Conservation (phyloP, 2,888 invertebrate genomes). For the Ormyrus nitidulus region DNA sequence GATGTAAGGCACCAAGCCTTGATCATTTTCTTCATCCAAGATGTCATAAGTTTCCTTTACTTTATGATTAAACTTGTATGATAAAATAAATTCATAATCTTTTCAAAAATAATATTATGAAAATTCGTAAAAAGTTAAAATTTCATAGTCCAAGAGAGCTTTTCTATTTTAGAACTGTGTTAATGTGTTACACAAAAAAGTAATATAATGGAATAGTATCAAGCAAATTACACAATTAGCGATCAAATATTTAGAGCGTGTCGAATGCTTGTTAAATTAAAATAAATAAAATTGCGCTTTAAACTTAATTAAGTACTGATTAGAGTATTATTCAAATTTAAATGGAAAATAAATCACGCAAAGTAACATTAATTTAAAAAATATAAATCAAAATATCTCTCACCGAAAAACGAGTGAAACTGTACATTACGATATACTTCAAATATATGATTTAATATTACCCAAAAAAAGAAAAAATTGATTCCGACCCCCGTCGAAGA, state of each 20-base stretch:
- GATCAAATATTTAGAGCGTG: slow-evolving; percentile 40
- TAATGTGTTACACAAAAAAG: neutral
- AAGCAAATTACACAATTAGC: neutral
- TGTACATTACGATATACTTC: too few relatives aligned
- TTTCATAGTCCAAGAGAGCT: too few relatives aligned
- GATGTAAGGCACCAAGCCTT: slow-evolving; percentile 39
- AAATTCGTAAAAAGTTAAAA: too few relatives aligned
- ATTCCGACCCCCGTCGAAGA: neutral
- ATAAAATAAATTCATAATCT: too few relatives aligned
- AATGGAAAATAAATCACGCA: neutral
- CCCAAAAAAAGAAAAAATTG: too few relatives aligned
- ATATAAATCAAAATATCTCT: too few relatives aligned
- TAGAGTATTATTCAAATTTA: neutral
- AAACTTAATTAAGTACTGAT: slow-evolving; percentile 18
- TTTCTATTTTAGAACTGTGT: slow-evolving; percentile 2
- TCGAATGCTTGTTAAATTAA: slow-evolving; percentile 28
- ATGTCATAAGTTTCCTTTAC: too few relatives aligned
- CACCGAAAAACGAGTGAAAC: too few relatives aligned
- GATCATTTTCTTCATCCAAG: slow-evolving; percentile 26
- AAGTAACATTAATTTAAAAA: neutral
- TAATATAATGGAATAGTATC: too few relatives aligned
- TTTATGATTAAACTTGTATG: too few relatives aligned
- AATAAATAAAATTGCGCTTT: neutral
- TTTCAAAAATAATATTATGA: too few relatives aligned
- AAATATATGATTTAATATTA: too few relatives aligned